Evolutionary conservation across 2,113 vertebrate genomes (phyloP), one percentile per base, ranked within the genome.

Genomic region (Hucho hucho): DNA sequence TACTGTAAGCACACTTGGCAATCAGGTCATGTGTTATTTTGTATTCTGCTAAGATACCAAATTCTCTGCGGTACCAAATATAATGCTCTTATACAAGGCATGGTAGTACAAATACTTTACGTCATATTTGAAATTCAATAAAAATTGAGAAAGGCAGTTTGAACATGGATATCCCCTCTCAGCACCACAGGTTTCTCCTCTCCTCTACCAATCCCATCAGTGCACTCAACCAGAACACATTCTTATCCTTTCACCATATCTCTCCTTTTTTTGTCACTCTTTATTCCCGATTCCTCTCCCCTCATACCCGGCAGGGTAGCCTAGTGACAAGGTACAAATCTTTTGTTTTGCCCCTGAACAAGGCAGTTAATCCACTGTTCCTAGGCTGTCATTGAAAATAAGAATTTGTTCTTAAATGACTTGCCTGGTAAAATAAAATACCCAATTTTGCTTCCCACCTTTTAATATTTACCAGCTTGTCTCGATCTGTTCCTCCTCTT

Each of bases 391-490:
- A n/a, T n/a, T n/a, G n/a, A n/a, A n/a, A n/a, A n/a, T n/a, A n/a
- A n/a, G n/a, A n/a, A n/a, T n/a, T n/a, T n/a, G n/a, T n/a, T n/a
- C n/a, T n/a, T n/a, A n/a, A n/a, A n/a, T n/a, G n/a, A n/a, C n/a
- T n/a, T n/a, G n/a, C n/a, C n/a, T n/a, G n/a, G n/a, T n/a, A n/a
- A n/a, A n/a, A n/a, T n/a, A n/a, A n/a, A n/a, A n/a, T n/a, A n/a
- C 46, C 77, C 67, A 63, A 18, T 78, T 75, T 81, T 77, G 80
- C 78, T 84, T 84, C 84, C 83, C 73, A 49, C 74, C 63, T 70
- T 87, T 87, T 87, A 86, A 91, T 84, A 90, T 88, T 84, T 81
- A 83, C 79, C 81, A 69, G 73, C 77, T 70, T 80, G 77, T 78
- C 81, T 64, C 77, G 64, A 46, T 74, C 69, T 80, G 47, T 79